Evolutionary conservation across 2,113 vertebrate genomes (phyloP).

Genomic region (Alexandromys fortis): DNA sequence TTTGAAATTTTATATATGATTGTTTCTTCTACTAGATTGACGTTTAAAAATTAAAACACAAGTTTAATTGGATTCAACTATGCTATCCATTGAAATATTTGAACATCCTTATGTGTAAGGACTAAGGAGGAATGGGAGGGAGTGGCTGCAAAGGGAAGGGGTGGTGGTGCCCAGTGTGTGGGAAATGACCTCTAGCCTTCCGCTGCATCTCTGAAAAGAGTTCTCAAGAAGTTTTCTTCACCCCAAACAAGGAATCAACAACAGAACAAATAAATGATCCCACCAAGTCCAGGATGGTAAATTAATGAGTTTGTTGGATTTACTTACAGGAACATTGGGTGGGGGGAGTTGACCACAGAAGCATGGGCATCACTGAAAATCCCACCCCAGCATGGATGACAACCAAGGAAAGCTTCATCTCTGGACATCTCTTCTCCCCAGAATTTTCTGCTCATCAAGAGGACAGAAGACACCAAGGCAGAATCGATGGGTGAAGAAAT

Average conservation of each 20-base stretch:
- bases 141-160: not conserved
- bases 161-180: not conserved
- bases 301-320: no score
- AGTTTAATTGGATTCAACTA: not conserved
- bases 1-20: not conserved
- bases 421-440: not conserved
- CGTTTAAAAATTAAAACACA: not conserved
- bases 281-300: no score
- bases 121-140: not conserved
- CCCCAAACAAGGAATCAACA: no score
- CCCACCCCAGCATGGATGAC: no score
- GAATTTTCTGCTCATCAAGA: not conserved
- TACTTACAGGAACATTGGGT: no score
- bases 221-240: not conserved
- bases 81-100: not conserved
- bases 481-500: not conserved
- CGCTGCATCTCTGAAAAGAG: not conserved
- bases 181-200: not conserved
- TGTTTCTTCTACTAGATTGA: constrained; percentile 4
- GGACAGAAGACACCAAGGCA: not conserved
- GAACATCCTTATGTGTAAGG: not conserved
- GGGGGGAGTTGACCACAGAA: no score
- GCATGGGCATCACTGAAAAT: no score
- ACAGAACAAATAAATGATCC: no score
- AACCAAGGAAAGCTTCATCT: no score